Conservation (phyloP, 2,113 vertebrate genomes). For the Hirundichthys speculiger region DNA sequence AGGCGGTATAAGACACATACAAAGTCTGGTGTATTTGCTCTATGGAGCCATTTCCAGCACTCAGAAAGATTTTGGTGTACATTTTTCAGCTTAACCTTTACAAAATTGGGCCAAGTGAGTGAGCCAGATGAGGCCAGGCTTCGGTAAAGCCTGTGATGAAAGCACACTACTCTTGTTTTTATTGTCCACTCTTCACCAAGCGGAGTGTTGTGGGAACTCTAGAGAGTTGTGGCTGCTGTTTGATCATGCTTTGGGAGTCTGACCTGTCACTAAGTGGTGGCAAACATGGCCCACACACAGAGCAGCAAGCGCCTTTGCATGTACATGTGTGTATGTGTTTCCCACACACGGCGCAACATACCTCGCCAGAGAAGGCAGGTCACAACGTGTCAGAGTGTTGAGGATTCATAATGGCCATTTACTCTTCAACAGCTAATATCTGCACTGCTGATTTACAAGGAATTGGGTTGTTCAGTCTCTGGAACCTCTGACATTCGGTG, state of each 20-base stretch:
- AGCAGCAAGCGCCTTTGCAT: conserved; percentile 41
- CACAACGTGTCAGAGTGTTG: conserved; percentile 74
- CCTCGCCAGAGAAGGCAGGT: conserved; percentile 76
- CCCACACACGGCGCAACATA: conserved; percentile 77
- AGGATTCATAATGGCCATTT: conserved; percentile 79
- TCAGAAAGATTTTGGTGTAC: conserved; percentile 34
- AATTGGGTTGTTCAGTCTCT: conserved; percentile 54
- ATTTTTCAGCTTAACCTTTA: conserved; percentile 39
- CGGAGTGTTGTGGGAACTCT: conserved; percentile 74
- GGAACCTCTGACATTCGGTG: conserved; percentile 38
- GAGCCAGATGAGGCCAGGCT: conserved; percentile 49
- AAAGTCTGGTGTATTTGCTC: neutral
- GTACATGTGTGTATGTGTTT: conserved; percentile 64
- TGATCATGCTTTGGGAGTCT: conserved; percentile 80
- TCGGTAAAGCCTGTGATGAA: conserved; percentile 74
- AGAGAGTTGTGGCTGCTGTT: conserved; percentile 78
- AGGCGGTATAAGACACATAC: conserved; percentile 1
- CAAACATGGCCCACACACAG: conserved; percentile 81
- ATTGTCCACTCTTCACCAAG: conserved; percentile 76
- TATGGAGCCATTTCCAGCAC: conserved; percentile 14
- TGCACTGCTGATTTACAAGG: conserved; percentile 75
- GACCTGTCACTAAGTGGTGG: conserved; percentile 81
- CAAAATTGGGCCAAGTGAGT: conserved; percentile 38
- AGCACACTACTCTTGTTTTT: conserved; percentile 73
- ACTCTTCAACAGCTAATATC: conserved; percentile 81